phyloP scores from a whole-genome alignment of 2,888 invertebrate species.

The Escarpia spicata region DNA sequence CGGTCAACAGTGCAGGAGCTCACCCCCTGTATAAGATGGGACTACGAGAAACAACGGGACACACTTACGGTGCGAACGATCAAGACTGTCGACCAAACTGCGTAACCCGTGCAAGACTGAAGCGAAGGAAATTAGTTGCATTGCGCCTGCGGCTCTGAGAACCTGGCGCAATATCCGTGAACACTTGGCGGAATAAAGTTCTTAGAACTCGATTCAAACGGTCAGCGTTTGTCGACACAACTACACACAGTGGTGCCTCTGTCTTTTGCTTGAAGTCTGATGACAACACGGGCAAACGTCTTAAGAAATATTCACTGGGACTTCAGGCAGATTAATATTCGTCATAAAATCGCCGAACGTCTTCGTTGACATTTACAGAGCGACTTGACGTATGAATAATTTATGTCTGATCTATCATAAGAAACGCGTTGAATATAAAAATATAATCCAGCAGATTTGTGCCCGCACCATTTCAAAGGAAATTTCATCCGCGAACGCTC shows the following conservation, averaged over 20 bases:
- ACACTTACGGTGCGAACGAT: too few species aligned
- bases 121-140: too few species aligned
- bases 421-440: too few species aligned
- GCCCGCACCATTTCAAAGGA: neutral
- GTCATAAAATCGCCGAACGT: neutral
- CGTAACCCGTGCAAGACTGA: too few species aligned
- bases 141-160: neutral
- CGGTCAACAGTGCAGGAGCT: too few species aligned
- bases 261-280: neutral
- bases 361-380: constrained; percentile 1
- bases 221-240: neutral
- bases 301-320: neutral
- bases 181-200: neutral
- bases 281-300: neutral
- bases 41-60: too few species aligned
- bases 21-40: too few species aligned
- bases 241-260: neutral
- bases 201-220: neutral
- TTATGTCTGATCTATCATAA: neutral
- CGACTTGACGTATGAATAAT: neutral
- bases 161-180: neutral
- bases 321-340: constrained; percentile 6
- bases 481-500: neutral
- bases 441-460: neutral
- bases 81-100: too few species aligned